Conservation (phyloP, 53 echinoderm and acorn worm genomes). For the Arbacia lixula region DNA sequence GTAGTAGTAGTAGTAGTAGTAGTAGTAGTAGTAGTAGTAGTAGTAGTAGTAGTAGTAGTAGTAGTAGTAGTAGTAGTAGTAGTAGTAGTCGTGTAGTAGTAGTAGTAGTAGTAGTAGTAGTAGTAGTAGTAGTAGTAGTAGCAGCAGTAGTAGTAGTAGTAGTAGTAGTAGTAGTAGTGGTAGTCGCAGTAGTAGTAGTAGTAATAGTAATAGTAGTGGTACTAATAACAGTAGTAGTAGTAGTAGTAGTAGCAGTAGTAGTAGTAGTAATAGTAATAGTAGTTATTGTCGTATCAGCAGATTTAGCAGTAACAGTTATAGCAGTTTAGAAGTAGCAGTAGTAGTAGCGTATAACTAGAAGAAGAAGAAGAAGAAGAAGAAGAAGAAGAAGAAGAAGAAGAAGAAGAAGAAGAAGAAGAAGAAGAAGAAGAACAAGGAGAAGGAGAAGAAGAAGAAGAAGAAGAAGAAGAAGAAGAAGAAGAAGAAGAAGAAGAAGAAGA, state of each 20-base stretch:
- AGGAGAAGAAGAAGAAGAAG: too few species aligned
- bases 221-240: too few species aligned
- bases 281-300: not conserved
- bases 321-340: not conserved
- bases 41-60: conserved; percentile 10
- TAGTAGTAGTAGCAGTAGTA: too few species aligned
- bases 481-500: too few species aligned
- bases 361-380: not conserved
- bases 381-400: not conserved
- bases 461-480: too few species aligned
- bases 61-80: conserved; percentile 10
- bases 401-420: too few species aligned
- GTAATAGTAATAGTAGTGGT: too few species aligned
- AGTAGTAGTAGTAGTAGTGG: not conserved
- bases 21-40: not conserved
- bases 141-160: not conserved
- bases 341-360: not conserved
- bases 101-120: conserved; percentile 10
- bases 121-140: not conserved
- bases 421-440: too few species aligned
- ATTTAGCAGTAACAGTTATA: not conserved
- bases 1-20: not conserved
- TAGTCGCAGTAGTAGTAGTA: not conserved
- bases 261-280: too few species aligned
- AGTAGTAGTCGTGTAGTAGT: not conserved